Base-by-base conservation (phyloP, 2,888 invertebrate genomes). In the Aelia acuminata region DNA sequence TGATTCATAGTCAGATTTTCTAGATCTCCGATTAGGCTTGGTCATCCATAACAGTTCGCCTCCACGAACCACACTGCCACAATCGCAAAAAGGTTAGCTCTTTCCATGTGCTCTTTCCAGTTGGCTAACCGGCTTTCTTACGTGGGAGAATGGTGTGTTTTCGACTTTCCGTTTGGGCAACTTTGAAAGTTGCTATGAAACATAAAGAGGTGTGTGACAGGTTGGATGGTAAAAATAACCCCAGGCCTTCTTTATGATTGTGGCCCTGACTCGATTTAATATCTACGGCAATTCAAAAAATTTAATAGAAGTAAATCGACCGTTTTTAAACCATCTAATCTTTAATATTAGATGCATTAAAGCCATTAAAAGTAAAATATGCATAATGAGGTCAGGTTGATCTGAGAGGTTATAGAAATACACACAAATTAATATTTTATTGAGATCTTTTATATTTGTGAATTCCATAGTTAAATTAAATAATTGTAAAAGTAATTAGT, bases 1-100 rank as follows among this genome's bases (percentile, higher is more conserved):
- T 43, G 80, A 80, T 80, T 80, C 80, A 80, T 80, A 47, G 80
- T 80, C 80, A 80, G 43, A 80, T 80, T 80, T 80, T 43, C 80
- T 80, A 80, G 80, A 80, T 80, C 80, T 80, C n/a, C 80, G 80
- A 80, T 80, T 80, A 80, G 80, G 43, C 80, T 80, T 80, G 80
- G 43, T 47, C 43, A 80, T 80, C 80, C 10, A 80, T 80, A 43
- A 75, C 75, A 75, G 75, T 70, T 75, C 20, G 43, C 4, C 43
- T 80, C 18, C 43, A 22, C 1, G 75, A 80, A 5, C 22, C 20
- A 20, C 35, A 20, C 75, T 39, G 75, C 13, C 75, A 39, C 39
- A 75, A 39, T 22, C 75, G 20, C 22, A 43, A 80, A 43, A 43
- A 80, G n/a, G n/a, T 80, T n/a, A n/a, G n/a, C n/a, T n/a, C n/a